These are phyloP conservation scores for Thymelicus sylvestris DNA, from an alignment of 2,888 invertebrate genomes.

Conservation along the genomic window DNA sequence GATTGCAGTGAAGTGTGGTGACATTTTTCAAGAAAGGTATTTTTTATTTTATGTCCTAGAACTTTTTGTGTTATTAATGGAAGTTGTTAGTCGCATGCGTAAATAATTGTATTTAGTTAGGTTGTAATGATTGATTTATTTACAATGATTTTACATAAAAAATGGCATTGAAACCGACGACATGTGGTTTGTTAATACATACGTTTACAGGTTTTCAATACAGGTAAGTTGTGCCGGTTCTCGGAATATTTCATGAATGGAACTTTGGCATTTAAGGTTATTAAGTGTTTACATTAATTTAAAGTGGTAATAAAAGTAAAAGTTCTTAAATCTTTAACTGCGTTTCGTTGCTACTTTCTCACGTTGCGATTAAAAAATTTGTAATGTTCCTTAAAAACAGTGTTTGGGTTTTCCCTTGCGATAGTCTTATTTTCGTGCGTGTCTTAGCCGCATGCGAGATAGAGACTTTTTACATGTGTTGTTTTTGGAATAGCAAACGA, in stretches of 20 bases:
- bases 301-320: too few species aligned
- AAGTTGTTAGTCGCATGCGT: background rate
- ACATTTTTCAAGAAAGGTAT: background rate
- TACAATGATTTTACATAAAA: background rate
- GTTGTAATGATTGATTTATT: background rate
- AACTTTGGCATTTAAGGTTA: too few species aligned
- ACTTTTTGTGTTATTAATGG: background rate
- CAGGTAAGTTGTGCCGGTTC: background rate
- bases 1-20: slow-evolving; percentile 12
- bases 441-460: too few species aligned
- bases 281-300: too few species aligned
- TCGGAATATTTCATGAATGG: background rate
- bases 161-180: background rate
- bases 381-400: too few species aligned
- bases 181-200: background rate
- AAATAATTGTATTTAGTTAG: background rate
- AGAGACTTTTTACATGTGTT: too few species aligned
- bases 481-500: too few species aligned
- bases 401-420: too few species aligned
- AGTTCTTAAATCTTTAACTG: too few species aligned
- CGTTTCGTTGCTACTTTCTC: too few species aligned
- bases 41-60: background rate
- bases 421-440: too few species aligned
- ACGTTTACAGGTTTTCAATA: background rate
- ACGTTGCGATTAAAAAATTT: too few species aligned